phyloP scores from a whole-genome alignment of 2,113 vertebrate genomes.

The Oreamnos americanus region DNA sequence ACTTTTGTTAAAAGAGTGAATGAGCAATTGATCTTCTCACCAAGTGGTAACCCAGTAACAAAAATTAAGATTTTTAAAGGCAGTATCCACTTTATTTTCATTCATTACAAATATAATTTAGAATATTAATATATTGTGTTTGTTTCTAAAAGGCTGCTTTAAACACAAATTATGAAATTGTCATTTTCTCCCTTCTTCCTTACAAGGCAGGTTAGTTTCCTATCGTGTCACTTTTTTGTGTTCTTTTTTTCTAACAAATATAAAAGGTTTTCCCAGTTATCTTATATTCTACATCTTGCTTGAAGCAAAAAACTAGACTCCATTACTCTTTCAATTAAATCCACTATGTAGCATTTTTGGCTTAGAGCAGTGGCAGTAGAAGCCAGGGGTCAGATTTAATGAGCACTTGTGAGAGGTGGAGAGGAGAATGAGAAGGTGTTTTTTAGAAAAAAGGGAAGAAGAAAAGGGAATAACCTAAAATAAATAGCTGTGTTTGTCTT shows the following conservation, averaged over 20 bases:
- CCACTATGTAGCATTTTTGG: background rate
- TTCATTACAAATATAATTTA: background rate
- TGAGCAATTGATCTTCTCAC: background rate
- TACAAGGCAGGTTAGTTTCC: background rate
- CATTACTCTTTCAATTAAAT: background rate
- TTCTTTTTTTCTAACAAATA: background rate
- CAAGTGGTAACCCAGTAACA: background rate
- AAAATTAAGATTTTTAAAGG: background rate
- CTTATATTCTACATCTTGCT: constrained; percentile 34
- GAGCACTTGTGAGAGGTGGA: background rate
- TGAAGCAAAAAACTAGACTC: constrained; percentile 11
- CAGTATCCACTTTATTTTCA: background rate
- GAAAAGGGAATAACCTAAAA: background rate
- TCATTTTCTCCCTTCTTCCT: background rate
- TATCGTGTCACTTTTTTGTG: background rate
- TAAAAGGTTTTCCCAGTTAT: constrained; percentile 3
- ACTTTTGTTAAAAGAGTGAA: background rate
- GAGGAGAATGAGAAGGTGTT: background rate
- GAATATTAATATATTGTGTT: background rate
- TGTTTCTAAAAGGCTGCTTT: background rate
- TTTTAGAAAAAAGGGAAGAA: background rate
- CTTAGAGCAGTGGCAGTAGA: background rate
- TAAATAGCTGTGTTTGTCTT: background rate
- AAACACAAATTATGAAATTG: background rate
- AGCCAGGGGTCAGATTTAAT: background rate